A percentile compares a stretch with the other conserved stretches of the same genome.
These are phyloP conservation scores for Drosophila miranda DNA, from an alignment of 1,140 invertebrate genomes.

Conservation along the genomic window DNA sequence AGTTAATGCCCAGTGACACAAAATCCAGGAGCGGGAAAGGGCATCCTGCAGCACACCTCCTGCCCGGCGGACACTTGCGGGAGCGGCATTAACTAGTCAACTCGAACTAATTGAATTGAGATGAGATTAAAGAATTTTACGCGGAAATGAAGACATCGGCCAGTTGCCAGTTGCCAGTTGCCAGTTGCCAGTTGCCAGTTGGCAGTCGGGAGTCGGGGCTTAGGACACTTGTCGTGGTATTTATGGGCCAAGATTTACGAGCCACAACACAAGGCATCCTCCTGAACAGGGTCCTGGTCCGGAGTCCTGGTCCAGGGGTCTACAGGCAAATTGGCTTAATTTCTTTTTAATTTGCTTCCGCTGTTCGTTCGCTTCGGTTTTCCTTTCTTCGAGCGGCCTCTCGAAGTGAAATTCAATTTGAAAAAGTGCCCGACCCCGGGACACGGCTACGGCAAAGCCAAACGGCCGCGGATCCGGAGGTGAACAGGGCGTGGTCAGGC, in stretches of 20 bases:
- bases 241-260: slow-evolving; percentile 78
- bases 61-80: slow-evolving; percentile 31
- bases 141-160: slow-evolving; percentile 64
- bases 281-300: slow-evolving; percentile 9
- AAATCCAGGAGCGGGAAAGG: slow-evolving; percentile 16
- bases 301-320: slow-evolving; percentile 8
- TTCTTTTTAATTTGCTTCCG: slow-evolving; percentile 81
- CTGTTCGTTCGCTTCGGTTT: slow-evolving; percentile 20
- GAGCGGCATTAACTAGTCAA: slow-evolving; percentile 76
- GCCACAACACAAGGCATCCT: slow-evolving; percentile 53
- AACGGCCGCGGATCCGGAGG: slow-evolving; percentile 33
- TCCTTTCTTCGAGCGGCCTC: slow-evolving; percentile 17
- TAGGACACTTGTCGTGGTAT: slow-evolving; percentile 57
- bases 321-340: slow-evolving; percentile 77
- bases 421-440: slow-evolving; percentile 63
- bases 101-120: slow-evolving; percentile 82
- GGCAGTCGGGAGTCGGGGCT: not conserved
- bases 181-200: slow-evolving; percentile 7
- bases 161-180: slow-evolving; percentile 21
- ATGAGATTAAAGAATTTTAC: slow-evolving; percentile 81
- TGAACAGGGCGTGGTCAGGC: slow-evolving; percentile 31
- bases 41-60: slow-evolving; percentile 33
- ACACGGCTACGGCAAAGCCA: slow-evolving; percentile 21
- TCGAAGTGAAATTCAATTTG: slow-evolving; percentile 71
- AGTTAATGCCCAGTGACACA: slow-evolving; percentile 73